Conservation (phyloP, 1,140 invertebrate species). For the Drusus annulatus region DNA sequence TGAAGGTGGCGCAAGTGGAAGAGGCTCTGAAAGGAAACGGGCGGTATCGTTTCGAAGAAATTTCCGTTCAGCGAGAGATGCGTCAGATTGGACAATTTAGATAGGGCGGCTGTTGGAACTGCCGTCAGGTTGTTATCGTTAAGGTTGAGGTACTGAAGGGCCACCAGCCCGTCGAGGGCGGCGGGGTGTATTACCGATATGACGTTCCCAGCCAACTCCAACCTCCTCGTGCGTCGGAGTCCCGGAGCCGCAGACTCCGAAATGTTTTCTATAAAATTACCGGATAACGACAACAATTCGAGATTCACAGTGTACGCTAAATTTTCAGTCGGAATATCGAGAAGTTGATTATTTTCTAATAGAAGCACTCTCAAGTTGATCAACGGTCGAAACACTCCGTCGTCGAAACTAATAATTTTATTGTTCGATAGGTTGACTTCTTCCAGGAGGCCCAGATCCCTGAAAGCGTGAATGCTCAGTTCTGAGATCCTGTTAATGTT, state of each 20-base stretch:
- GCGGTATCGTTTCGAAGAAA: conserved; percentile 78
- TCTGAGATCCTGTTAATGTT: conserved; percentile 84
- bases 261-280: conserved; percentile 81
- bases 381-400: conserved; percentile 80
- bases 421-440: conserved; percentile 85
- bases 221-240: conserved; percentile 76
- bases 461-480: conserved; percentile 80
- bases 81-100: conserved; percentile 82
- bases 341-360: conserved; percentile 83
- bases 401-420: conserved; percentile 79
- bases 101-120: conserved; percentile 82
- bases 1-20: conserved; percentile 83
- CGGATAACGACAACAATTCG: conserved; percentile 78
- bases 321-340: conserved; percentile 81
- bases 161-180: conserved; percentile 79
- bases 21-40: conserved; percentile 85
- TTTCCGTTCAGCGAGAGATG: conserved; percentile 84
- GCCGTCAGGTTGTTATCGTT: conserved; percentile 86
- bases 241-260: conserved; percentile 78
- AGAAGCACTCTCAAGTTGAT: conserved; percentile 78
- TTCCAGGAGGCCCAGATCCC: conserved; percentile 79
- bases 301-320: conserved; percentile 77
- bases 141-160: conserved; percentile 81
- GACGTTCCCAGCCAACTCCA: conserved; percentile 81
- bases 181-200: conserved; percentile 78